Conservation (phyloP, 2,888 invertebrate species). For the Drepana falcataria region DNA sequence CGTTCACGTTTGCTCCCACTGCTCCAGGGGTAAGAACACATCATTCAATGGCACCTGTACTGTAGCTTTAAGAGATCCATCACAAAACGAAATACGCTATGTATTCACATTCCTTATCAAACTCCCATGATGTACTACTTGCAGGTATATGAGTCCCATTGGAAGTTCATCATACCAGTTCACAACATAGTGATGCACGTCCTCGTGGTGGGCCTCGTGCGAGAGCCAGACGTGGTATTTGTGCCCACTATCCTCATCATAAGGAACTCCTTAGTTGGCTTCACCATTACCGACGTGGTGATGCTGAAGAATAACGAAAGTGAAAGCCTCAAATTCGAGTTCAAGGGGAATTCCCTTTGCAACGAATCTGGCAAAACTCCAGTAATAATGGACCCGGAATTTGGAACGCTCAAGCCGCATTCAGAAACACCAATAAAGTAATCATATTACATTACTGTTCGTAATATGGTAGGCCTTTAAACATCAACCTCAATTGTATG, state of each 20-base stretch:
- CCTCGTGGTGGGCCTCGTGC: slow-evolving; percentile 80
- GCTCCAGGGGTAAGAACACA: slow-evolving; percentile 69
- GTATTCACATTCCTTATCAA: neutral
- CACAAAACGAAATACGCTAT: too few species aligned
- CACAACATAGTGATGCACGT: slow-evolving; percentile 76
- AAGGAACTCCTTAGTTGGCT: slow-evolving; percentile 80
- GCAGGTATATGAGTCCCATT: slow-evolving; percentile 80
- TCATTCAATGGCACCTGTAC: neutral
- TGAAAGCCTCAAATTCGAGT: slow-evolving; percentile 68
- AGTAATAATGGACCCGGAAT: slow-evolving; percentile 68
- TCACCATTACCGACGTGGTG: slow-evolving; percentile 59
- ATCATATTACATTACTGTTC: slow-evolving; percentile 14
- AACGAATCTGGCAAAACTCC: slow-evolving; percentile 75
- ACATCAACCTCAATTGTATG: too few species aligned
- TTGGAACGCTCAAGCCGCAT: slow-evolving; percentile 66
- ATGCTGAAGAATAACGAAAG: slow-evolving; percentile 76
- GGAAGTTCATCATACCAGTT: slow-evolving; percentile 80
- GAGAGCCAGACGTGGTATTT: slow-evolving; percentile 81
- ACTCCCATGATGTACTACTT: slow-evolving; percentile 7
- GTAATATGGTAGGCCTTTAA: too few species aligned
- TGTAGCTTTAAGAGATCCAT: too few species aligned
- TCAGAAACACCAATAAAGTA: slow-evolving; percentile 75
- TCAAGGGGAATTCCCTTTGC: slow-evolving; percentile 74
- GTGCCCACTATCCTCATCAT: slow-evolving; percentile 78
- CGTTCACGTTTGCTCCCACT: slow-evolving; percentile 82